Evolutionary conservation across 2,113 vertebrate genomes (phyloP), one percentile per base, ranked within the genome.

Genomic region (Amblyornis subalaris): DNA sequence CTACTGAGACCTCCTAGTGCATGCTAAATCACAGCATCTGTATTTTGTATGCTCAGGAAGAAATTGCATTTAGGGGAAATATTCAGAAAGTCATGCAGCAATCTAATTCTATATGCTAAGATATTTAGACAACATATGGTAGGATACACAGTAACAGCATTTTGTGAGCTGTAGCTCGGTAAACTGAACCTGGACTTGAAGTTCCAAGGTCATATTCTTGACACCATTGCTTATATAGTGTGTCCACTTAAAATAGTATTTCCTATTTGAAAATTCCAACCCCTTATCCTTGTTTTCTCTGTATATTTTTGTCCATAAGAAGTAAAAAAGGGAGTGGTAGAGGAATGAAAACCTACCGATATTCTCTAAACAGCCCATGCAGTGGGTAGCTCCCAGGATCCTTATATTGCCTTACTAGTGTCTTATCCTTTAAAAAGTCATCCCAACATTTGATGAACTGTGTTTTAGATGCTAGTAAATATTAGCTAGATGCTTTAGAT

Each of bases 251-350:
- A 70, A 44, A 10, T 28, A 85, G 9, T 60, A 57, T 36, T 88
- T 82, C n/a, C 22, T 44, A 5, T 45, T 66, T 83, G 8, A 64
- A 48, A 66, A 71, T 12, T 38, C 6, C 2, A 51, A 18, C 2
- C 42, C 6, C 44, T 62, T 79, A 26, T 42, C 0, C 0, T 51
- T 76, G 4, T 14, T 69, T 54, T 51, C 6, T 47, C 12, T 70
- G 7, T 16, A 4, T 25, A 25, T 33, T 57, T 75, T 67, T 80
- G 21, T 57, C 31, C 18, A 71, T 51, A 44, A 42, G 25, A 44
- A 51, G 7, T 10, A 50, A 40, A 60, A 33, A 13, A 25, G 4
- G 8, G 3, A 31, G 2, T 1, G 0, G 1, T 12, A 48, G 4
- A 58, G 21, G 3, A 64, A 29, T 67, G 15, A 66, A 44, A 67